These are phyloP conservation scores for Tetranychus urticae DNA, from an alignment of 1,140 invertebrate genomes.

Conservation along the genomic window DNA sequence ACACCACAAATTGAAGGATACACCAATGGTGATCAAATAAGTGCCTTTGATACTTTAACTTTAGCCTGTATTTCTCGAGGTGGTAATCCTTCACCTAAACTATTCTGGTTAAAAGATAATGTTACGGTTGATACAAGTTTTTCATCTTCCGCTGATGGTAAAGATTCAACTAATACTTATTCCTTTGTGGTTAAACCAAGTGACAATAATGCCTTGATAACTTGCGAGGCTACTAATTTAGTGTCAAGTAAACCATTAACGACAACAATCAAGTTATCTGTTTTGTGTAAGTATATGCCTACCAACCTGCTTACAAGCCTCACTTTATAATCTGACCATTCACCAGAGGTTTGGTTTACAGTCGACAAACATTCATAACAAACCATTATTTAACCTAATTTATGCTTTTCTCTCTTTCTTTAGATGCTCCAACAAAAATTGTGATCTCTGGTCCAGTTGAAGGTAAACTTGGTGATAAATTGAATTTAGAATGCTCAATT, in stretches of 20 bases:
- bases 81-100: conserved; percentile 77
- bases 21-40: conserved; percentile 48
- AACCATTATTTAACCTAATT: no score
- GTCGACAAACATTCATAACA: no score
- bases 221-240: conserved; percentile 52
- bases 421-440: conserved; percentile 14
- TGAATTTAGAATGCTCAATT: conserved; percentile 59
- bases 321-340: no score
- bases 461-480: conserved; percentile 48
- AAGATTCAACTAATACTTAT: conserved; percentile 53
- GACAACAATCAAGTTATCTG: conserved; percentile 56
- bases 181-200: conserved; percentile 57
- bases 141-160: conserved; percentile 36
- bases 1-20: conserved; percentile 78
- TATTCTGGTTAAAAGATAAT: conserved; percentile 78
- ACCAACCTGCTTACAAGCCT: no score
- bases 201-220: conserved; percentile 74
- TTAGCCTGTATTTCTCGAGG: conserved; percentile 67
- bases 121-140: conserved; percentile 25
- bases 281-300: conserved; percentile 53
- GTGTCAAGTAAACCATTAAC: conserved; percentile 31
- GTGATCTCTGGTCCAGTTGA: conserved; percentile 19
- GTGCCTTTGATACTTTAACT: conserved; percentile 60
- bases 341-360: no score
- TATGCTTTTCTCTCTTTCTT: not conserved